Percentiles rank a stretch among this genome's conserved stretches.
Evolutionary conservation across 2,888 invertebrate species (phyloP).

Genomic region (Falcaria lacertinaria): DNA sequence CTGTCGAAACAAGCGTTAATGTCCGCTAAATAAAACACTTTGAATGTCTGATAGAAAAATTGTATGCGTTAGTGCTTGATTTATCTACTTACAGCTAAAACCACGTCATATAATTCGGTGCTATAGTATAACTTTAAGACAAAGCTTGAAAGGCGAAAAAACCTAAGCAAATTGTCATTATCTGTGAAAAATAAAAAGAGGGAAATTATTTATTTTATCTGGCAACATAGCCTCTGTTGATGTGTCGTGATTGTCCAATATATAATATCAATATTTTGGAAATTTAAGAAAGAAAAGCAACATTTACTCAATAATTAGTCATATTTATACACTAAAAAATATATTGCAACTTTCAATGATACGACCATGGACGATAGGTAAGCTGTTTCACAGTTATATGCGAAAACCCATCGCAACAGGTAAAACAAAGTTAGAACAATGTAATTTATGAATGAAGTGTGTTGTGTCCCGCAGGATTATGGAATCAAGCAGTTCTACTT

Average conservation of each 20-base stretch:
- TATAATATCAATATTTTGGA: constrained; percentile 73
- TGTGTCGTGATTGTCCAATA: constrained; percentile 76
- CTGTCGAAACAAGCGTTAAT: too few species aligned
- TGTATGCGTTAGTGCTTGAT: too few species aligned
- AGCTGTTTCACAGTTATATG: constrained; percentile 40
- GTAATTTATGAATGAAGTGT: constrained; percentile 59
- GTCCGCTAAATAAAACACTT: too few species aligned
- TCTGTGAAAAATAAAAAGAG: constrained; percentile 11
- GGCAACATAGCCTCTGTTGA: constrained; percentile 70
- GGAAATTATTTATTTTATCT: constrained; percentile 27
- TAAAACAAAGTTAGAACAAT: constrained; percentile 64
- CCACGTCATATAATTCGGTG: too few species aligned
- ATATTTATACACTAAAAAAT: constrained; percentile 48
- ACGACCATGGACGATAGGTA: constrained; percentile 69
- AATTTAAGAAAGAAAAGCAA: constrained; percentile 70
- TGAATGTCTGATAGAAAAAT: too few species aligned
- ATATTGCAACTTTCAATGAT: constrained; percentile 54
- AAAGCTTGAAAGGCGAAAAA: too few species aligned
- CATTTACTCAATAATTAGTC: constrained; percentile 45
- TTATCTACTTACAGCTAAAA: too few species aligned
- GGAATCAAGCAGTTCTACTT: constrained; percentile 69
- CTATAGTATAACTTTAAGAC: too few species aligned
- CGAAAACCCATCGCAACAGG: constrained; percentile 56
- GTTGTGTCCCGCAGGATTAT: constrained; percentile 64
- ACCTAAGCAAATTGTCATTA: too few species aligned